Evolutionary conservation across 2,888 invertebrate species (phyloP), one percentile per base, ranked within the genome.

Genomic region (Tridacna gigas): DNA sequence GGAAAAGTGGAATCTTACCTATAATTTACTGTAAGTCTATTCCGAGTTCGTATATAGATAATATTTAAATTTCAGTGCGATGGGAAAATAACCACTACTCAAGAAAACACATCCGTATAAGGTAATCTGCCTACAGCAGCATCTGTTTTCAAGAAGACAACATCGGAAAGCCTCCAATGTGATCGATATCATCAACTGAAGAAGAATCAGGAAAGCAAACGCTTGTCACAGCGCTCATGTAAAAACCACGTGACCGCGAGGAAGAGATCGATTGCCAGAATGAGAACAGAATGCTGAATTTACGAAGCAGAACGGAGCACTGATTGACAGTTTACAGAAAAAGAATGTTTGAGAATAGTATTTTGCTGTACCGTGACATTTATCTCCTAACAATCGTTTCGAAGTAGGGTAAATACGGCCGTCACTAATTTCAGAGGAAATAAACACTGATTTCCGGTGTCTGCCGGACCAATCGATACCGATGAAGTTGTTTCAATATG

Each of bases 151-250:
- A 63, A 18, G 63, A 71, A 71, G 71, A 71, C 71, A 51, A 26
- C 48, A 71, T 71, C 51, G 71, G 71, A 71, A 71, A 26, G 51
- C 71, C 26, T 71, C 71, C 15, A 71, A 20, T 51, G 22, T 47
- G 71, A 71, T 71, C 71, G 71, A 71, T 71, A 71, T 0, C 45
- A 71, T 71, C 51, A 48, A 71, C 71, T 71, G 71, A 48, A 71
- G 71, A 26, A 51, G 71, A 71, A 47, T 71, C 71, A 25, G 25
- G 71, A 48, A 71, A 71, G 71, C 71, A 71, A 71, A 37, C 71
- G 71, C 71, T 71, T 71, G 71, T 71, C 71, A 71, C 71, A 71
- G 45, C 45, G 67, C 47, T 71, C 71, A 47, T 51, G 69, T 69
- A n/a, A 22, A 48, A 22, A 48, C 71, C 71, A 71, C 71, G 71